Conservation (phyloP, 2,888 invertebrate species). For the Campoletis raptor region DNA sequence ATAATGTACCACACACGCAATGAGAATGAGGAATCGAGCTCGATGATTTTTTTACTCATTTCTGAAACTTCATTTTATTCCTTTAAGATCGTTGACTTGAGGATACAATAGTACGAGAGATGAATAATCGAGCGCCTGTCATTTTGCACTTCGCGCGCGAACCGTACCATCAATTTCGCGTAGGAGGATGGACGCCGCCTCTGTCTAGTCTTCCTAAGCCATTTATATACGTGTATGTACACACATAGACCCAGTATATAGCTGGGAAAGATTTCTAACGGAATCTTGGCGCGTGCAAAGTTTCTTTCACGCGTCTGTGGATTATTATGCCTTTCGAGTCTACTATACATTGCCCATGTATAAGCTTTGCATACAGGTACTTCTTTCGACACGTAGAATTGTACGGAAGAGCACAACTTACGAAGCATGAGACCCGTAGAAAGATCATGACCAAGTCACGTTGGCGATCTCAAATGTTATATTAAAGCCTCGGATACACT, state of each 20-base stretch:
- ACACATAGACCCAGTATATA: background rate
- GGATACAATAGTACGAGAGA: background rate
- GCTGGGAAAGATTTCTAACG: constrained; percentile 52
- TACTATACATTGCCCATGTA: constrained; percentile 12
- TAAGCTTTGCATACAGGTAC: constrained; percentile 27
- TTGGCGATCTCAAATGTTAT: constrained; percentile 34
- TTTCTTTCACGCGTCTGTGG: constrained; percentile 53
- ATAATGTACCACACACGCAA: background rate
- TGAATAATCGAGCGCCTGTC: constrained; percentile 41
- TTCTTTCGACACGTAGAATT: constrained; percentile 31
- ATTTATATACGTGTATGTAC: background rate
- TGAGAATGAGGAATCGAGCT: background rate
- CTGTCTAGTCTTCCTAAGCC: constrained; percentile 49
- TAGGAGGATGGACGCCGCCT: constrained; percentile 57
- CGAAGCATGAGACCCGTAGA: constrained; percentile 17
- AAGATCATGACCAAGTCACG: constrained; percentile 58
- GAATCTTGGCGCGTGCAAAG: constrained; percentile 65
- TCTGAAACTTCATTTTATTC: background rate
- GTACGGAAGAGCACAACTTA: constrained; percentile 42
- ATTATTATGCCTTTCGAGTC: constrained; percentile 49
- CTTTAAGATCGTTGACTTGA: background rate
- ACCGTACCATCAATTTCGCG: constrained; percentile 49
- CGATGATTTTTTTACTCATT: background rate
- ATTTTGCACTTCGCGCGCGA: constrained; percentile 38
- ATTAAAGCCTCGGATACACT: constrained; percentile 27